phyloP scores from a whole-genome alignment of 2,113 vertebrate species.

The Leucopsar rothschildi region DNA sequence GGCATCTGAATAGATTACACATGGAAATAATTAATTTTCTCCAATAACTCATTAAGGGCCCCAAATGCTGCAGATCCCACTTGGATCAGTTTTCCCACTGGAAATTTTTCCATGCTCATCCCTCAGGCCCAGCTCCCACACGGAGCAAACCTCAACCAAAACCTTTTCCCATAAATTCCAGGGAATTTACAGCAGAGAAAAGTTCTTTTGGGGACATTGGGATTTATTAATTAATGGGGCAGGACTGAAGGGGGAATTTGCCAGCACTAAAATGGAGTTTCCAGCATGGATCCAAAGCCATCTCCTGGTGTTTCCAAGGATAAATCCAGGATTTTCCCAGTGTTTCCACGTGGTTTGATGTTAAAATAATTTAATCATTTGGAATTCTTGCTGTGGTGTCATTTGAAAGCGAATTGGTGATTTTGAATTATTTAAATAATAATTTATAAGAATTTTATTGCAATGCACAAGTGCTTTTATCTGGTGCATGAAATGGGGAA shows the following conservation, averaged over 20 bases:
- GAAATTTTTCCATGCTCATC: neutral
- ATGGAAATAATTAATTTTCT: conserved; percentile 53
- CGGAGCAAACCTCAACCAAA: neutral
- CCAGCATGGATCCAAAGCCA: neutral
- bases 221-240: neutral
- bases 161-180: neutral
- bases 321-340: neutral
- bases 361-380: neutral
- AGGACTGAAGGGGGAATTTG: neutral
- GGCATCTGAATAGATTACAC: neutral
- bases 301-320: accelerated
- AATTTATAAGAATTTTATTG: neutral
- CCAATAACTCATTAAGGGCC: neutral
- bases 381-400: accelerated
- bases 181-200: neutral
- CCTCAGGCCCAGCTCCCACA: too few relatives aligned
- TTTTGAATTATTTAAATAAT: neutral
- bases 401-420: neutral
- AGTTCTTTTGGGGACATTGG: neutral
- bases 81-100: neutral
- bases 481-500: accelerated
- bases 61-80: neutral
- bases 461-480: neutral
- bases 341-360: neutral
- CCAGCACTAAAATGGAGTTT: too few relatives aligned